A percentile compares a stretch with the other conserved stretches of the same genome.
Conservation (phyloP, 2,113 vertebrate genomes). For the Pelecanoides urinatrix region DNA sequence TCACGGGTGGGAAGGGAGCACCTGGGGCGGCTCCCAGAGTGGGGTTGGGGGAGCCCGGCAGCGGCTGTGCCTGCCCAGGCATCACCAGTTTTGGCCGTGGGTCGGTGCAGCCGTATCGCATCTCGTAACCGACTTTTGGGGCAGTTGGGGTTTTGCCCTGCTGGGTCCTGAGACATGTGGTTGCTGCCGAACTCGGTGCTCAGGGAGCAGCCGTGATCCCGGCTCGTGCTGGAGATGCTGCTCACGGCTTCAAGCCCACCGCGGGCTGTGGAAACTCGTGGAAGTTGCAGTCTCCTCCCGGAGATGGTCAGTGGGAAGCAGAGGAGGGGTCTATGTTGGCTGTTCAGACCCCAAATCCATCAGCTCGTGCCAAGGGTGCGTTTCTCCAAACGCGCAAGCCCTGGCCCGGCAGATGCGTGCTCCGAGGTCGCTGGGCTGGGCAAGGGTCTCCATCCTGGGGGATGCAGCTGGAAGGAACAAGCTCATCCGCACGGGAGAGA, state of each 20-base stretch:
- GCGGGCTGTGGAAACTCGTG: neutral
- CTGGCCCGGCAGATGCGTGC: neutral
- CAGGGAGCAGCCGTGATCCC: neutral
- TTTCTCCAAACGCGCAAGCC: rapidly evolving
- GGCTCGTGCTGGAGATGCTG: rapidly evolving
- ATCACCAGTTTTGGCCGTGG: neutral
- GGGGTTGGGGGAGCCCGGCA: neutral
- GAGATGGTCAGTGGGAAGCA: neutral
- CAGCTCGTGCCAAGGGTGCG: rapidly evolving
- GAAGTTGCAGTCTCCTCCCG: neutral
- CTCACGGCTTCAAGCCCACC: neutral
- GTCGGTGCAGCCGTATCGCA: rapidly evolving
- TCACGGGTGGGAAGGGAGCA: neutral
- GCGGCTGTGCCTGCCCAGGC: neutral
- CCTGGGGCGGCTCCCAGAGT: neutral
- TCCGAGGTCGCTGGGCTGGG: neutral
- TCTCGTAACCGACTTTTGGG: rapidly evolving
- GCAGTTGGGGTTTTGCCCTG: neutral
- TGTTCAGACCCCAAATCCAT: neutral
- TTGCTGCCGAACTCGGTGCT: rapidly evolving
- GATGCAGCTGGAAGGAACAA: neutral
- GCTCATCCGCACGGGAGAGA: neutral
- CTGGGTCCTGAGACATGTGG: neutral
- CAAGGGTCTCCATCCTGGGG: neutral
- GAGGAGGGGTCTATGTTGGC: neutral